Percentiles rank a stretch among this genome's conserved stretches.
phyloP scores from a whole-genome alignment of 1,140 invertebrate species.

The Drosophila erecta region DNA sequence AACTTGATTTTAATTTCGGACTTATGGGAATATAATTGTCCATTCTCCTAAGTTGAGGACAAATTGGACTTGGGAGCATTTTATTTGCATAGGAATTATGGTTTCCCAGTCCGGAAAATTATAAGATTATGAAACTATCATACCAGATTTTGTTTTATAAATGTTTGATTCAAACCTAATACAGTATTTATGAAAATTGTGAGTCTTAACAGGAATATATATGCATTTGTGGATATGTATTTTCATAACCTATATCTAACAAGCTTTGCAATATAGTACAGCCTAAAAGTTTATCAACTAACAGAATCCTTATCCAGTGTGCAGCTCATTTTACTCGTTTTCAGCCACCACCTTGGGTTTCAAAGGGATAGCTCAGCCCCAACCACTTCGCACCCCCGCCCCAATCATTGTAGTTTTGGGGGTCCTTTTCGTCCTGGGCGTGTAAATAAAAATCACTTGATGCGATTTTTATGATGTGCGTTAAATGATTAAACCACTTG shows the following conservation, averaged over 20 bases:
- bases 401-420: slow-evolving; percentile 12
- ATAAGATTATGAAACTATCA: no score
- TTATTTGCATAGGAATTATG: no score
- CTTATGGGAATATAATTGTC: no score
- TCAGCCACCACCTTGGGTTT: slow-evolving; percentile 33
- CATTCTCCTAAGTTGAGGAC: background rate
- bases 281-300: slow-evolving; percentile 24
- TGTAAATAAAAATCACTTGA: slow-evolving; percentile 82
- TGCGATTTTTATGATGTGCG: slow-evolving; percentile 82
- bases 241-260: no score
- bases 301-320: slow-evolving; percentile 41
- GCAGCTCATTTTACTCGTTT: slow-evolving; percentile 20
- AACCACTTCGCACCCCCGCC: slow-evolving; percentile 1
- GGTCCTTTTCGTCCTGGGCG: slow-evolving; percentile 50
- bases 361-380: slow-evolving; percentile 58
- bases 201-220: no score
- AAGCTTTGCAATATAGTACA: no score
- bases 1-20: background rate
- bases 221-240: no score
- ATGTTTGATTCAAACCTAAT: no score
- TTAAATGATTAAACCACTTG: slow-evolving; percentile 84
- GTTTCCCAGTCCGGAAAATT: no score
- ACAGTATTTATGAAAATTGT: no score
- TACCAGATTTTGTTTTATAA: no score
- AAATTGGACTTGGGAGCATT: no score